These are phyloP conservation scores for Periophthalmus modestus DNA, from an alignment of 2,113 vertebrate species.

Conservation along the genomic window DNA sequence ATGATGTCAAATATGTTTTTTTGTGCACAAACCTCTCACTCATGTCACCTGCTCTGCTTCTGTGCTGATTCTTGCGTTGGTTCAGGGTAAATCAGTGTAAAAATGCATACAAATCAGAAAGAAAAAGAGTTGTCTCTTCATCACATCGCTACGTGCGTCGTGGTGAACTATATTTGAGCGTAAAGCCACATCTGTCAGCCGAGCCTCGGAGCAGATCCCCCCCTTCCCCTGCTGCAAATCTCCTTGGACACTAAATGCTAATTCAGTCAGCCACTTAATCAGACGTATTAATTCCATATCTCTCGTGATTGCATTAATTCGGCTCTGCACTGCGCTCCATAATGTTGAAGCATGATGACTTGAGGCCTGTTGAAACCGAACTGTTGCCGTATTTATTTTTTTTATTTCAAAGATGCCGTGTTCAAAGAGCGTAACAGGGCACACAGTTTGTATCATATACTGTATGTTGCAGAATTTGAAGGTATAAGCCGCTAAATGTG, in stretches of 20 bases:
- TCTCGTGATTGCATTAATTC: constrained; percentile 66
- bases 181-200: constrained; percentile 18
- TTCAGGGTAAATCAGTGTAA: too few relatives aligned
- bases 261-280: constrained; percentile 71
- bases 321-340: constrained; percentile 34
- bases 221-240: constrained; percentile 41
- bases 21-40: too few relatives aligned
- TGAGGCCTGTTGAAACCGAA: background rate
- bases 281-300: constrained; percentile 71
- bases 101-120: too few relatives aligned
- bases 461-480: background rate
- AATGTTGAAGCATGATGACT: constrained; percentile 17
- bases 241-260: constrained; percentile 66
- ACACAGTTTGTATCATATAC: background rate
- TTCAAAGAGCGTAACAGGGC: background rate
- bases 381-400: background rate
- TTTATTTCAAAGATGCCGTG: background rate
- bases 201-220: constrained; percentile 26
- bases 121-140: too few relatives aligned
- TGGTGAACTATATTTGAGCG: background rate
- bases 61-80: too few relatives aligned
- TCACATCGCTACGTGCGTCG: background rate
- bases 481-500: too few relatives aligned
- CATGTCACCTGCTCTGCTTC: too few relatives aligned
- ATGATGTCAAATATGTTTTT: too few relatives aligned